A percentile compares a stretch with the other conserved stretches of the same genome.
Conservation (phyloP, 2,113 vertebrate genomes). For the Heptranchias perlo region DNA sequence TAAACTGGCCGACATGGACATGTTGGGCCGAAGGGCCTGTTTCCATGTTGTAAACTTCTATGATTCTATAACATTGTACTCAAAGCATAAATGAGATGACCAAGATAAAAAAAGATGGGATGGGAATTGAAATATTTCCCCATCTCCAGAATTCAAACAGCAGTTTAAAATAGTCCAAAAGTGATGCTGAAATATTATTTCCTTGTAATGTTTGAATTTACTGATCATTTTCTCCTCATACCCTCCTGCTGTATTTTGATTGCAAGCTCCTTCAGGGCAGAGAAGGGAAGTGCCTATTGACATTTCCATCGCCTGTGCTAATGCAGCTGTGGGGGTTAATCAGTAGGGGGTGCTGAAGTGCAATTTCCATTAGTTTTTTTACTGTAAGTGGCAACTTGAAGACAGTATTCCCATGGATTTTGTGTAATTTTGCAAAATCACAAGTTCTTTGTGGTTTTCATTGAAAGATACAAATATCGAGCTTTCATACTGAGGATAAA, state of each 20-base stretch:
- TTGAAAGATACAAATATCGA: not conserved
- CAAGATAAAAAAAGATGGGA: not conserved
- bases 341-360: not conserved
- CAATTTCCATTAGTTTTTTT: not conserved
- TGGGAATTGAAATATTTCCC: not conserved
- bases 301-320: not conserved
- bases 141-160: not conserved
- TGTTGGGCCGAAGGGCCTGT: too few species aligned
- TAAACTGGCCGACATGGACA: too few species aligned
- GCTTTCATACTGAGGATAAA: not conserved
- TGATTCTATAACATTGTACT: not conserved
- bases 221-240: not conserved
- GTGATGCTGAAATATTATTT: not conserved
- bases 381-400: not conserved
- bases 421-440: constrained; percentile 4
- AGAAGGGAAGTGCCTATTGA: not conserved
- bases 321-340: not conserved
- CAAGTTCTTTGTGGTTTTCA: not conserved
- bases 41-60: too few species aligned
- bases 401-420: not conserved
- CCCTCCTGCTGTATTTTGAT: not conserved
- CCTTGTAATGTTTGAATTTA: not conserved
- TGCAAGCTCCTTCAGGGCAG: not conserved
- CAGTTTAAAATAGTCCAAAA: not conserved
- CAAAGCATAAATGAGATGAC: not conserved